Base-by-base conservation (phyloP, 2,113 vertebrate genomes). In the Mesocricetus auratus region DNA sequence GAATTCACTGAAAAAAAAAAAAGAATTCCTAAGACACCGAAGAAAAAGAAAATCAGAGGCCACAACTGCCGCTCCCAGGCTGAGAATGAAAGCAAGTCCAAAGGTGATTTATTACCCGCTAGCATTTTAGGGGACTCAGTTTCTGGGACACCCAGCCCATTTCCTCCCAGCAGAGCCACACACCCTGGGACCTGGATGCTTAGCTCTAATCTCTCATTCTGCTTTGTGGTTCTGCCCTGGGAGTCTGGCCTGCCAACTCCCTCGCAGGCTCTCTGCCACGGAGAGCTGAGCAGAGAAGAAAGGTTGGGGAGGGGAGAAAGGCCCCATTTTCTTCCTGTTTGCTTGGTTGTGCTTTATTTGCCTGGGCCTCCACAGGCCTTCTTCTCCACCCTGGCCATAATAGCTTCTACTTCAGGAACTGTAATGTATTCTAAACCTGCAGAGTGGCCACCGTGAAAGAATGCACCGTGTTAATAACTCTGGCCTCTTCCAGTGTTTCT, bases 121-220 rank as follows among this genome's bases (percentile, higher is more conserved):
- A 45, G 89, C 74, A 33, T 86, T 86, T 86, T 33, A 75, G 89
- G 92, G 81, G 66, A 60, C 22, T 95, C 86, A n/a, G 87, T 39
- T 90, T 86, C 87, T 86, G 69, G 58, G 71, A 88, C 45, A 39
- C 24, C 56, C 89, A 45, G 31, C 10, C 58, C 9, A 68, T 78
- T 88, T 93, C 53, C 66, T 91, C 29, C 68, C 47, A 47, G 62
- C 82, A 78, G 36, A 58, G 53, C 29, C 19, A 42, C 50, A 36
- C 29, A 45, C 33, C 39, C 56, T 92, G 87, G 58, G 74, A 73
- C 42, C 24, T 92, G 60, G 33, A 47, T 56, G 81, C 58, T 47
- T 78, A 93, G 68, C 78, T 78, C 5, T 21, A 53, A 89, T 62
- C 21, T 62, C 75, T 42, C 22, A 11, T 31, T 88, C 77, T 53